These are phyloP conservation scores for Paralvinella palmiformis DNA, from an alignment of 1,140 invertebrate species.

Conservation along the genomic window DNA sequence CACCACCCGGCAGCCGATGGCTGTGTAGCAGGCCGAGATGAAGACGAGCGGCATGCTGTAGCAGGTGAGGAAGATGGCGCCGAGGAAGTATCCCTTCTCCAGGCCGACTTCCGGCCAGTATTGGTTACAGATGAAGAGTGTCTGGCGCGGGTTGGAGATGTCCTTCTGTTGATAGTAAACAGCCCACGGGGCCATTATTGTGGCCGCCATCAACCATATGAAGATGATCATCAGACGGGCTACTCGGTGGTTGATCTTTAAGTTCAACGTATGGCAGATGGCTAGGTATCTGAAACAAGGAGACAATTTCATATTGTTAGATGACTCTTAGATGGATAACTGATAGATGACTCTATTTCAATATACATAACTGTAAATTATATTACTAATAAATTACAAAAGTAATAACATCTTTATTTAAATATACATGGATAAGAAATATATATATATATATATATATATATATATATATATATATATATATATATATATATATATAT, in stretches of 20 bases:
- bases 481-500: too few relatives aligned
- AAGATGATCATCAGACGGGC: constrained; percentile 80
- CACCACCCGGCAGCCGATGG: constrained; percentile 72
- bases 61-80: constrained; percentile 81
- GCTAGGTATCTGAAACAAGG: constrained; percentile 70
- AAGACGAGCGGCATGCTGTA: constrained; percentile 85
- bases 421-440: too few relatives aligned
- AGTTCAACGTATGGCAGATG: constrained; percentile 88
- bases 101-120: constrained; percentile 52
- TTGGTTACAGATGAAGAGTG: constrained; percentile 26
- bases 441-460: too few relatives aligned
- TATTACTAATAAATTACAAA: too few relatives aligned
- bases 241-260: constrained; percentile 79
- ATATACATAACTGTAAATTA: too few relatives aligned
- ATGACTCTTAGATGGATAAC: too few relatives aligned
- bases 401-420: too few relatives aligned
- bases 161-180: constrained; percentile 70
- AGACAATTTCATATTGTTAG: too few relatives aligned
- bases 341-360: too few relatives aligned
- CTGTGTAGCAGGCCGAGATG: constrained; percentile 84
- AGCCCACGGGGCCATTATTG: constrained; percentile 80
- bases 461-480: too few relatives aligned
- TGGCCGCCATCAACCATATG: constrained; percentile 81
- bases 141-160: constrained; percentile 11
- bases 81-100: constrained; percentile 77